A percentile compares a stretch with the other conserved stretches of the same genome.
These are phyloP conservation scores for Rhinichthys osculus DNA, from an alignment of 2,797 vertebrate genomes.

Conservation along the genomic window DNA sequence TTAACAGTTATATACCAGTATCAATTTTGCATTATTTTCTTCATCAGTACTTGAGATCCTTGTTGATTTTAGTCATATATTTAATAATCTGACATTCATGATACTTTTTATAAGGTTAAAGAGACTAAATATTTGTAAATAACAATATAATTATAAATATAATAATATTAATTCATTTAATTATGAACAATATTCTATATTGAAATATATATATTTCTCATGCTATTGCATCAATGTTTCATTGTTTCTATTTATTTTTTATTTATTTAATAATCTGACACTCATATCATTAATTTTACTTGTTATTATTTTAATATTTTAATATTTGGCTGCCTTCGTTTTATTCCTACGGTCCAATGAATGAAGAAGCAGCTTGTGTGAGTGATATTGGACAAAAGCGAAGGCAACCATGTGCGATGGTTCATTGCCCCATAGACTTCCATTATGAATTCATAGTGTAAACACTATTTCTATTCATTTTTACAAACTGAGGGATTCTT, in stretches of 20 bases:
- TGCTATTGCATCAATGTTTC: background rate
- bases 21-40: background rate
- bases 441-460: background rate
- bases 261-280: background rate
- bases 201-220: background rate
- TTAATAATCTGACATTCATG: background rate
- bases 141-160: background rate
- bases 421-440: background rate
- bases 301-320: background rate
- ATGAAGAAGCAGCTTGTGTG: background rate
- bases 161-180: background rate
- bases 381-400: background rate
- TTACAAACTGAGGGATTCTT: background rate
- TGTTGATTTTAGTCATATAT: background rate
- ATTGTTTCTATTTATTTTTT: background rate
- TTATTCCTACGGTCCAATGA: background rate
- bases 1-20: background rate
- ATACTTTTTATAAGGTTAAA: background rate
- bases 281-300: background rate
- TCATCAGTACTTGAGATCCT: background rate
- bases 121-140: background rate
- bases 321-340: background rate
- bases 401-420: background rate
- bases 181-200: background rate
- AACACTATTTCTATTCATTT: background rate